Base-by-base conservation (phyloP, 2,797 vertebrate species). In the Eutrigla gurnardus region DNA sequence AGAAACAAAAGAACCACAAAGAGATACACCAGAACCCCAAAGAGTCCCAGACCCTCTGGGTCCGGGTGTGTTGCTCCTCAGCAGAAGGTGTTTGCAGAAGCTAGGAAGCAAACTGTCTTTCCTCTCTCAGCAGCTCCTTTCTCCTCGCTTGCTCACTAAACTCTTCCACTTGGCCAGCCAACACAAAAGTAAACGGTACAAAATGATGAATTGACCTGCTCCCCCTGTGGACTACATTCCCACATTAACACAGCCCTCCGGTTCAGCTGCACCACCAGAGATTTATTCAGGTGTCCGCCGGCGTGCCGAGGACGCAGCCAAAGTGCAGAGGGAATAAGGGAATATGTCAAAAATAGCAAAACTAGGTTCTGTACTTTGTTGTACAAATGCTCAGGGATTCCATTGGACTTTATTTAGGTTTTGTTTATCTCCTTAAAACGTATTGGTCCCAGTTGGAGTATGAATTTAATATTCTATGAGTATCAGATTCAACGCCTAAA, bases 281-380 rank as follows among this genome's bases (percentile, higher is more conserved):
- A 62, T 64, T 57, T 55, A 50, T 66, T 76, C 81, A 78, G 85
- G 82, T 76, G 82, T 69, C n/a, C 3, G 0, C 0, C 0, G 1
- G 49, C 50, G 4, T 17, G 14, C 33, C 39, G 3, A 66, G 43
- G 42, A 73, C 55, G 9, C 35, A 14, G 37, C 17, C 42, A 45
- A 15, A 45, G 54, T 12, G 47, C 61, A 32, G 59, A 58, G 53
- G 40, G 1, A 63, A 35, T 6, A 8, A 18, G 53, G 37, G 59
- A 73, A 40, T 7, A 33, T 15, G 35, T 43, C 5, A 6, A 32
- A 62, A 32, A 25, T 25, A 37, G 13, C 4, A 7, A 54, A 52
- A 0, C 52, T 3, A 7, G 67, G 6, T 25, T 50, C 65, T 55
- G 10, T 10, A 46, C 6, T 64, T 46, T 2, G 1, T 65, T 65